Conservation (phyloP, 1,140 invertebrate species). For the Hylaeus anthracinus region DNA sequence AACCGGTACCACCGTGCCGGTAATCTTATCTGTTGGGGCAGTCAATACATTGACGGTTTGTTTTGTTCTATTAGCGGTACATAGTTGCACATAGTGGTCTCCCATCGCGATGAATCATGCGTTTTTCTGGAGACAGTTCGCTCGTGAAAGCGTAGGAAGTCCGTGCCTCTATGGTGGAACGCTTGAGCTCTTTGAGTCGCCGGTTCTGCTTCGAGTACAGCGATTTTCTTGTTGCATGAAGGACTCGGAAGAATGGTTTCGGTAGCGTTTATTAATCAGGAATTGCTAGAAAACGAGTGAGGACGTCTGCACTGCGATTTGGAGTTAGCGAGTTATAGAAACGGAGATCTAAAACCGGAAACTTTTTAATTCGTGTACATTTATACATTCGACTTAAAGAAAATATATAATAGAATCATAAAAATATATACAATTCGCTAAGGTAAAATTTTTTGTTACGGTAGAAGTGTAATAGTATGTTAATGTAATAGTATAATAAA, state of each 20-base stretch:
- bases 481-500: too few relatives aligned
- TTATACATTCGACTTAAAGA: too few relatives aligned
- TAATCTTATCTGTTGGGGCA: conserved; percentile 42
- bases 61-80: conserved; percentile 37
- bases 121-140: conserved; percentile 26
- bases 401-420: too few relatives aligned
- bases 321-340: too few relatives aligned
- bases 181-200: background rate
- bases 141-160: conserved; percentile 17
- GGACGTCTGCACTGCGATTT: too few relatives aligned
- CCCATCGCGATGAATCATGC: conserved; percentile 42
- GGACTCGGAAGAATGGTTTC: background rate
- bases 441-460: too few relatives aligned
- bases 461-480: too few relatives aligned
- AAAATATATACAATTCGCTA: too few relatives aligned
- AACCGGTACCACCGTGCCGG: conserved; percentile 34
- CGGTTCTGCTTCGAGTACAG: background rate
- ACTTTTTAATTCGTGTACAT: too few relatives aligned
- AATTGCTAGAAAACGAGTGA: too few relatives aligned
- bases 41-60: conserved; percentile 37
- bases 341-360: too few relatives aligned
- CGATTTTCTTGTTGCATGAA: background rate
- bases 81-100: conserved; percentile 12
- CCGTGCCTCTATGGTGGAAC: background rate
- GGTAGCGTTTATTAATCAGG: too few relatives aligned